Percentiles rank a stretch among this genome's conserved stretches.
phyloP scores from a whole-genome alignment of 2,888 invertebrate species.

The Odontocerum albicorne region DNA sequence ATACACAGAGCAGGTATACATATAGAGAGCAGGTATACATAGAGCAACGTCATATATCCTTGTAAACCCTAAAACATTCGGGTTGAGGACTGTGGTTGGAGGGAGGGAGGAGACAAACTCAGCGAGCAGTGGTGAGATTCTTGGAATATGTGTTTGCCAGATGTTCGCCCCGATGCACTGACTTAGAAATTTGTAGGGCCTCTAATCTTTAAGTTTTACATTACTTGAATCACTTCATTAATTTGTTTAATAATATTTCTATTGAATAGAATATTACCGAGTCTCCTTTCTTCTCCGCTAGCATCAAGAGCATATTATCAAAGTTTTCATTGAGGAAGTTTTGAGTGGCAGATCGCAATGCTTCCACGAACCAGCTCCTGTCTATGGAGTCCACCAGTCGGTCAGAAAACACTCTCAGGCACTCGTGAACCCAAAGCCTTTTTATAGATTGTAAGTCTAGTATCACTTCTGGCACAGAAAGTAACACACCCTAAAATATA shows the following conservation, averaged over 20 bases:
- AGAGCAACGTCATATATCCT: no score
- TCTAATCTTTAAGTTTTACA: no score
- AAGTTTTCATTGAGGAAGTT: conserved; percentile 67
- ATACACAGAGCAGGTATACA: no score
- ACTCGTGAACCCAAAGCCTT: conserved; percentile 92
- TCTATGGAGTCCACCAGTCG: conserved; percentile 85
- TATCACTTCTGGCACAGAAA: conserved; percentile 91
- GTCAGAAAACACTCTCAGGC: conserved; percentile 90
- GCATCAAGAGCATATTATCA: conserved; percentile 68
- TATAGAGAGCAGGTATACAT: no score
- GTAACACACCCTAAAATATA: conserved; percentile 72
- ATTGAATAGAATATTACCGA: no score
- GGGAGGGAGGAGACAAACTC: no score
- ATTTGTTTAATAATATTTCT: not conserved
- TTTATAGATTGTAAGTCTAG: conserved; percentile 85
- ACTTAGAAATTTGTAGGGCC: no score
- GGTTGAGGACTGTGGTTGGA: no score
- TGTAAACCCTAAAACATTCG: no score
- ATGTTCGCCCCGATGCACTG: no score
- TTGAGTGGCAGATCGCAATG: conserved; percentile 64
- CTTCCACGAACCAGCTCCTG: conserved; percentile 76
- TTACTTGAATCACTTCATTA: not conserved
- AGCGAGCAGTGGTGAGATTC: no score
- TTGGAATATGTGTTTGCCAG: no score
- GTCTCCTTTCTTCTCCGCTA: conserved; percentile 47